Evolutionary conservation across 2,888 invertebrate species (phyloP), one percentile per base, ranked within the genome.

Genomic region (Polydrusus cervinus): DNA sequence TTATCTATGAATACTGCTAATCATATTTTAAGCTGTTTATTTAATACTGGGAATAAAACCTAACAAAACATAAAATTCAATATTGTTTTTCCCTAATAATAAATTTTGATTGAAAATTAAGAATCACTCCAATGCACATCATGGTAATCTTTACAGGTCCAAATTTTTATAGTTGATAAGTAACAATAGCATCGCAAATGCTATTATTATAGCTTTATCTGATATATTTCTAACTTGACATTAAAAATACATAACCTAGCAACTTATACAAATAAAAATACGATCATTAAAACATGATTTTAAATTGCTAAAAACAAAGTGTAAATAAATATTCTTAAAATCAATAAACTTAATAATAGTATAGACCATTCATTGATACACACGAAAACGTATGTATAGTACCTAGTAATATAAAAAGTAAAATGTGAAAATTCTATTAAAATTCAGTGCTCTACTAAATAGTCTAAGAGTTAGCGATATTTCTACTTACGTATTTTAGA

Each of bases 271-370:
- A 69, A 40, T 16, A 69, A 69, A 45, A 69, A 14, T 30, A 40
- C 53, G 30, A 69, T 69, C 69, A 69, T 69, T 69, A 69, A 60
- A 69, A 69, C 69, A 69, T 69, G 69, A 69, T 60, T 61, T 69
- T 60, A 20, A 55, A 47, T 11, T n/a, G 45, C 62, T 62, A 64
- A 18, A 47, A 51, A 65, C 65, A 65, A 69, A 38, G 34, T 60
- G 30, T 68, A 69, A 60, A 69, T 69, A 69, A 69, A 69, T 60
- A 69, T 49, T 60, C 60, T 69, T 69, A 55, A 69, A 69, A 69
- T 69, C 43, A 69, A 57, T 68, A 68, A 47, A 57, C 57, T 60
- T 68, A 57, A 68, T 68, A 40, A 13, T 51, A 53, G 14, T n/a
- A 66, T 61, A 61, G 20, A 66, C 38, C 49, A 65, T 49, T 47